These are phyloP conservation scores for Anarhynchus alexandrinus DNA, from an alignment of 2,113 vertebrate genomes.

Conservation along the genomic window DNA sequence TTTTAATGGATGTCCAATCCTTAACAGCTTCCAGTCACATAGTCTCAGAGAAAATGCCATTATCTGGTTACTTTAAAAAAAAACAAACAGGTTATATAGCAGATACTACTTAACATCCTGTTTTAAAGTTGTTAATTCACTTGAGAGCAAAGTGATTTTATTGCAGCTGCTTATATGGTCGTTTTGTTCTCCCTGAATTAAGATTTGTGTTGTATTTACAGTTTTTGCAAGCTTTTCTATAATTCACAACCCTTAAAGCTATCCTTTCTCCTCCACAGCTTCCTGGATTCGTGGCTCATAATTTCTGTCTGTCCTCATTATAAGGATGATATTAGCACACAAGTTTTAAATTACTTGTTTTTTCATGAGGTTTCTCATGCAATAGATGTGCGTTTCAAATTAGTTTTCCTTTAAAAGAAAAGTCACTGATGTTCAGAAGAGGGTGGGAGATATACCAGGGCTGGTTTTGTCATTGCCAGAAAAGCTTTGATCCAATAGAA, in stretches of 20 bases:
- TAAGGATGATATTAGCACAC: not conserved
- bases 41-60: not conserved
- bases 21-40: not conserved
- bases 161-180: not conserved
- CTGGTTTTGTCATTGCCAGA: conserved; percentile 49
- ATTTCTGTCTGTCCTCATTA: not conserved
- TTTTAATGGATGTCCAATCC: not conserved
- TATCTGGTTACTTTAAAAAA: not conserved
- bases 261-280: not conserved
- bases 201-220: not conserved
- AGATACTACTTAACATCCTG: conserved; percentile 2
- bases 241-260: not conserved
- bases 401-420: conserved; percentile 27
- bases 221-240: conserved; percentile 12
- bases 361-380: not conserved
- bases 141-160: conserved; percentile 9
- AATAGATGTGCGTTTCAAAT: not conserved
- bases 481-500: conserved; percentile 37
- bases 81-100: not conserved
- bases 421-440: conserved; percentile 4
- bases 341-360: not conserved
- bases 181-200: not conserved
- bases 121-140: not conserved
- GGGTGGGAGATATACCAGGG: not conserved
- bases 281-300: conserved; percentile 9